phyloP scores from a whole-genome alignment of 2,797 vertebrate genomes.

The Mus minutoides region DNA sequence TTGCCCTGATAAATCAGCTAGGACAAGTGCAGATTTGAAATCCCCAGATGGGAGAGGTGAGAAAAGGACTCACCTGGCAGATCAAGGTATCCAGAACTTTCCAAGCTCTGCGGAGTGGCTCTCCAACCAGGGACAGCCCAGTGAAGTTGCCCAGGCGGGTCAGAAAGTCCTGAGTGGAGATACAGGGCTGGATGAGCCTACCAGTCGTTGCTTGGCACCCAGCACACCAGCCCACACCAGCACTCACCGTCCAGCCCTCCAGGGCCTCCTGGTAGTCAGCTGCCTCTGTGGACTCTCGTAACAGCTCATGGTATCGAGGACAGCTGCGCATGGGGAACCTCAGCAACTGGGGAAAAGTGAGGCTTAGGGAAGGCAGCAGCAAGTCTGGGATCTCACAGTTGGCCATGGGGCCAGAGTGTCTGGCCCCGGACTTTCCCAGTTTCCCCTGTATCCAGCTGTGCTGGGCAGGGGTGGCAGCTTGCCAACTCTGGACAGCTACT shows the following conservation, averaged over 20 bases:
- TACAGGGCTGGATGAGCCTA: not conserved
- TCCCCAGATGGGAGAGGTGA: not conserved
- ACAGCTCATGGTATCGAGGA: constrained; percentile 88
- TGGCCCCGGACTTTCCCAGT: not conserved
- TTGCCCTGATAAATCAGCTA: no score
- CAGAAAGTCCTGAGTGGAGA: constrained; percentile 86
- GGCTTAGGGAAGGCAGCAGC: constrained; percentile 48
- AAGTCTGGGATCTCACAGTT: not conserved
- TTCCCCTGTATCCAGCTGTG: not conserved
- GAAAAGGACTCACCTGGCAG: constrained; percentile 87
- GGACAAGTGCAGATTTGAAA: not conserved
- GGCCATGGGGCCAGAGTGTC: accelerated
- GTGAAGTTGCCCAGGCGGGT: constrained; percentile 88
- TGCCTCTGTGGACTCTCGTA: constrained; percentile 89
- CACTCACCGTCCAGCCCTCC: constrained; percentile 88
- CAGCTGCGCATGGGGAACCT: constrained; percentile 90
- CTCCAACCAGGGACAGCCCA: constrained; percentile 87
- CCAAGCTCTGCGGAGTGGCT: constrained; percentile 89
- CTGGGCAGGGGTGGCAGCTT: accelerated
- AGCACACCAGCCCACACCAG: accelerated
- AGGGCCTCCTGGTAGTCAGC: constrained; percentile 88
- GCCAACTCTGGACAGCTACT: not conserved
- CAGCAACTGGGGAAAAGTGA: constrained; percentile 86
- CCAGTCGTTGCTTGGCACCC: accelerated
- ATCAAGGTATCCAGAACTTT: constrained; percentile 90